phyloP scores from a whole-genome alignment of 30 jellyfish, hydroid and myxozoan genomes.

The Haliclystus octoradiatus region DNA sequence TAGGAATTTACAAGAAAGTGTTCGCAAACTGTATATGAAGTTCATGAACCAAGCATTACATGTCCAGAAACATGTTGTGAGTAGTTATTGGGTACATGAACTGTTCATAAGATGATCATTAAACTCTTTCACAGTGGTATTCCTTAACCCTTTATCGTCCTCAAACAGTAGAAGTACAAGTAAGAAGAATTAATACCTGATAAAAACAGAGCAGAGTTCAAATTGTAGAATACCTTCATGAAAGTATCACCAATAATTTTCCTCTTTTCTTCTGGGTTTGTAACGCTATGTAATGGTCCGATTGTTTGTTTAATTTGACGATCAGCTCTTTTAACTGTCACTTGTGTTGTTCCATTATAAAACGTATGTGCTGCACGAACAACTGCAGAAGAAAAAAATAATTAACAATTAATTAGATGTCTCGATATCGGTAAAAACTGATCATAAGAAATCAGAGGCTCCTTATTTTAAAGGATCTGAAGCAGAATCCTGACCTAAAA shows the following conservation, averaged over 20 bases:
- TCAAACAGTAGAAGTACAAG: no score
- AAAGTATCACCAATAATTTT: constrained; percentile 96
- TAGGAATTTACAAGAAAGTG: no score
- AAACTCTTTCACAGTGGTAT: no score
- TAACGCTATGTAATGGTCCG: constrained; percentile 83
- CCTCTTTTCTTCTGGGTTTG: constrained; percentile 91
- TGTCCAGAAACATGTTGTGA: not conserved
- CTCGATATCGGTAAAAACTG: no score
- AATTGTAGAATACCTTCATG: constrained; percentile 28
- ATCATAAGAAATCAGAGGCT: no score
- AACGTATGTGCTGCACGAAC: constrained; percentile 58
- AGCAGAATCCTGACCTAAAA: no score
- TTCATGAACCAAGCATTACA: no score
- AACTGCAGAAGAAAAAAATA: constrained; percentile 20
- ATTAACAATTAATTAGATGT: not conserved
- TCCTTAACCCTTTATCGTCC: no score
- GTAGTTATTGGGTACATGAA: not conserved
- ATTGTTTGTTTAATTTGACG: constrained; percentile 34
- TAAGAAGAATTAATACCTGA: not conserved
- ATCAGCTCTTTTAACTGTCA: constrained; percentile 39
- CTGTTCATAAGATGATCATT: no score
- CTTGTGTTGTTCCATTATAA: constrained; percentile 67
- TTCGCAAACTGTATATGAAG: no score
- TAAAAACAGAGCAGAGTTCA: not conserved
- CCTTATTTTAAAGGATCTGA: no score